Conservation (phyloP, 2,113 vertebrate species). For the Phainopepla nitens region DNA sequence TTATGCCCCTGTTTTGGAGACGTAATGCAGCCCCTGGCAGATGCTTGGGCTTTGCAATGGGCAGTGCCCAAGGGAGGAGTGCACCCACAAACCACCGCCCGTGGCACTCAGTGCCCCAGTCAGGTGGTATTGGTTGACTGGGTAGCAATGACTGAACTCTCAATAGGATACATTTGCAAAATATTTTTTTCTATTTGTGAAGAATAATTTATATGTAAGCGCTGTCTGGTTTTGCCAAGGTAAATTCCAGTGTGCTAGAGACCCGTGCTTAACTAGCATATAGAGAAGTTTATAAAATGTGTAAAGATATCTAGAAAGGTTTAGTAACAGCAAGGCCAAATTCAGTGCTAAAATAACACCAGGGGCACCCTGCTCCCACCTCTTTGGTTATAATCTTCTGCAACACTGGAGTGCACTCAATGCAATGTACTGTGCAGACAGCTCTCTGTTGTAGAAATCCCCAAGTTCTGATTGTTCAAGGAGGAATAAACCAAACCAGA, state of each 20-base stretch:
- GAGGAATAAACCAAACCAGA: not conserved
- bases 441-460: not conserved
- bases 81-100: not conserved
- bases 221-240: not conserved
- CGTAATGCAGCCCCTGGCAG: not conserved
- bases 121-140: no score
- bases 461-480: not conserved
- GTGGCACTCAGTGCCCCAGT: fast-evolving
- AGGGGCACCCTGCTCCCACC: not conserved
- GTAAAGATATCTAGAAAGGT: not conserved
- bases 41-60: not conserved
- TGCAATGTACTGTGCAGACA: not conserved
- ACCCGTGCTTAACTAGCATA: not conserved
- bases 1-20: not conserved
- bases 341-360: not conserved
- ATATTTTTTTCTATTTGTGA: not conserved
- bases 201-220: not conserved
- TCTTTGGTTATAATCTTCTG: not conserved
- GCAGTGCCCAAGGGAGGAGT: not conserved
- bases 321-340: not conserved
- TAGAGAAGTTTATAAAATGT: not conserved
- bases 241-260: not conserved
- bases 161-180: not conserved
- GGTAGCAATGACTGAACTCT: not conserved
- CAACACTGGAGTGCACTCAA: not conserved